Conservation (phyloP, 2,888 invertebrate species). For the Synanthedon andrenaeformis region DNA sequence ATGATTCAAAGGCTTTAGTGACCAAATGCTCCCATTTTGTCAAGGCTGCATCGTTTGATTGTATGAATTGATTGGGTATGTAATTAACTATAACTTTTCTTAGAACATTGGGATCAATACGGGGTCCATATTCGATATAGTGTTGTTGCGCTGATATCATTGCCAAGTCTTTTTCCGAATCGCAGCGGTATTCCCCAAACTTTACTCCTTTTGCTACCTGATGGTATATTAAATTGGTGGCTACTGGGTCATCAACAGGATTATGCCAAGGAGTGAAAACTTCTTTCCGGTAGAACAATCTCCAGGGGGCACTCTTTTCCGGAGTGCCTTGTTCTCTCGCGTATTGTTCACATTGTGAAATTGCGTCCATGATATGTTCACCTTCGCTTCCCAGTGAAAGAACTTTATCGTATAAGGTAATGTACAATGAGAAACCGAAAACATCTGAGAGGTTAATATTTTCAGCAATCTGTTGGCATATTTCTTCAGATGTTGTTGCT, state of each 20-base stretch:
- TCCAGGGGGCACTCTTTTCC: slow-evolving; percentile 90
- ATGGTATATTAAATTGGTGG: slow-evolving; percentile 90
- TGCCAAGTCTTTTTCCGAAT: slow-evolving; percentile 85
- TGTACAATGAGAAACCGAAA: slow-evolving; percentile 93
- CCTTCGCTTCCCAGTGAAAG: slow-evolving; percentile 88
- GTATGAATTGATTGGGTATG: slow-evolving; percentile 81
- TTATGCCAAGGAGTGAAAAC: slow-evolving; percentile 95
- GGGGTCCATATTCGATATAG: slow-evolving; percentile 83
- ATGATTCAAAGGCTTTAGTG: slow-evolving; percentile 76
- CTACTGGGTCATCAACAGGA: slow-evolving; percentile 81
- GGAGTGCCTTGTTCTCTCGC: slow-evolving; percentile 89
- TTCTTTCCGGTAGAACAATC: slow-evolving; percentile 88
- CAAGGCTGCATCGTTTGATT: slow-evolving; percentile 72
- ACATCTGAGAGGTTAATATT: slow-evolving; percentile 81
- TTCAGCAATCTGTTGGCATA: slow-evolving; percentile 83
- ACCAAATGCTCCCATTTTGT: slow-evolving; percentile 81
- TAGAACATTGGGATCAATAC: slow-evolving; percentile 76
- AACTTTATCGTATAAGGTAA: slow-evolving; percentile 91
- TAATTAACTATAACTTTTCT: slow-evolving; percentile 81
- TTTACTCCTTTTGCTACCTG: slow-evolving; percentile 90
- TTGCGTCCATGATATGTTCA: slow-evolving; percentile 95
- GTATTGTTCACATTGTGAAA: slow-evolving; percentile 96
- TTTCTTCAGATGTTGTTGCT: slow-evolving; percentile 89
- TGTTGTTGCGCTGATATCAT: slow-evolving; percentile 92
- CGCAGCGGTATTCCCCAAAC: slow-evolving; percentile 91